Evolutionary conservation across 37 sponge, comb jelly and placozoan genomes (phyloP).

Genomic region (Tethya wilhelma): DNA sequence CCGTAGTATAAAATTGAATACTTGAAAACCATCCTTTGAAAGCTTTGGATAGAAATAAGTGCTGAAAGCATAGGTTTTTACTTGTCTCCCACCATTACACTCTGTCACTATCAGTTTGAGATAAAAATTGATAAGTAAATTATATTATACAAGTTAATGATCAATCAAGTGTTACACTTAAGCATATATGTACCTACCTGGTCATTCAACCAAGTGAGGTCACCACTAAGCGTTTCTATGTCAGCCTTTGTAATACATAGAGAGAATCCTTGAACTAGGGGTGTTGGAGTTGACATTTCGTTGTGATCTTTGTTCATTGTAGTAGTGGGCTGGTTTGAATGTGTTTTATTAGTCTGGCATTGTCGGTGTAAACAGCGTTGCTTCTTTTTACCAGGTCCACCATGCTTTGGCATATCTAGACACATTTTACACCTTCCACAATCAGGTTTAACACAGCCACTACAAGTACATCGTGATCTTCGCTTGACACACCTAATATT

Average conservation of each 20-base stretch:
- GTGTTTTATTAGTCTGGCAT: background rate
- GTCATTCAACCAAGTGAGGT: slow-evolving; percentile 8
- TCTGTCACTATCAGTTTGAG: slow-evolving; percentile 59
- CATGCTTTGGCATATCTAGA: slow-evolving; percentile 10
- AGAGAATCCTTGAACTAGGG: background rate
- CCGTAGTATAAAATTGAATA: background rate
- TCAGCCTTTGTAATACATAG: background rate
- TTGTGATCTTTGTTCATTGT: background rate
- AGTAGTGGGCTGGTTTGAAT: background rate
- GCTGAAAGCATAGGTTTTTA: slow-evolving; percentile 50
- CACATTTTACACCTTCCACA: slow-evolving; percentile 20
- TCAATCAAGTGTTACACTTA: background rate
- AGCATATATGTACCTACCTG: background rate
- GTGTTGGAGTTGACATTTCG: background rate
- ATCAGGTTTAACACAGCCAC: background rate
- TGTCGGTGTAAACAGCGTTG: slow-evolving; percentile 6
- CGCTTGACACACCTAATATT: too few relatives aligned
- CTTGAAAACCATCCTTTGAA: slow-evolving; percentile 60
- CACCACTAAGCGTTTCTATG: slow-evolving; percentile 1
- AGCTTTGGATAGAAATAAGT: slow-evolving; percentile 89
- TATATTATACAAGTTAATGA: slow-evolving; percentile 24
- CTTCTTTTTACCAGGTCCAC: slow-evolving; percentile 11
- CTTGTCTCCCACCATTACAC: background rate
- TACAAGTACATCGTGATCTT: background rate
- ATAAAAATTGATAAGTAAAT: slow-evolving; percentile 95